Conservation (phyloP, 2,888 invertebrate species). For the Rosalia funebris region DNA sequence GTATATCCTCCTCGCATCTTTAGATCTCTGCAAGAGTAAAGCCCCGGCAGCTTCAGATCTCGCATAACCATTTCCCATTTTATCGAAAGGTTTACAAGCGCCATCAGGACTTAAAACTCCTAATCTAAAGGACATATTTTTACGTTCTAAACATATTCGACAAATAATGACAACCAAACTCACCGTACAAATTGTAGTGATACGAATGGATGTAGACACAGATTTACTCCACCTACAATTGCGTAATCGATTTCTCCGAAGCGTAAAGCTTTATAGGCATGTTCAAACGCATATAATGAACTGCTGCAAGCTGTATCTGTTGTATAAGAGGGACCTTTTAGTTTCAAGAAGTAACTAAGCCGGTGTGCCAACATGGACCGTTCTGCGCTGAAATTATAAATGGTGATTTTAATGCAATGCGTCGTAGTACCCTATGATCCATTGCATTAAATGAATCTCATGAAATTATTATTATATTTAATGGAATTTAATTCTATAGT, state of each 20-base stretch:
- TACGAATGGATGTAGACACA: slow-evolving; percentile 88
- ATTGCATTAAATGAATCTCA: neutral
- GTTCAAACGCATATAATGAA: slow-evolving; percentile 86
- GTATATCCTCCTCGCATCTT: slow-evolving; percentile 66
- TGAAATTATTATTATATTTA: no score
- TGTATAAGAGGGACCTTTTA: slow-evolving; percentile 88
- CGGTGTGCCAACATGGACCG: slow-evolving; percentile 92
- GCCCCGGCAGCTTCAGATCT: slow-evolving; percentile 83
- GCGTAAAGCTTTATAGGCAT: slow-evolving; percentile 79
- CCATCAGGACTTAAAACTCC: slow-evolving; percentile 87
- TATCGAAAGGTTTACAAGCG: slow-evolving; percentile 90
- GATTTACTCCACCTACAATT: slow-evolving; percentile 87
- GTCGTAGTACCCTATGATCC: no score
- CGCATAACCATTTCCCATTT: slow-evolving; percentile 82
- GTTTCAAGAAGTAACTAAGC: slow-evolving; percentile 87
- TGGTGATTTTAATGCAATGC: no score
- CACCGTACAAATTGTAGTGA: slow-evolving; percentile 87
- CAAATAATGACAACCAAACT: no score
- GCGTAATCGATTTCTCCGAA: slow-evolving; percentile 88
- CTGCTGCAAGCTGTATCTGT: slow-evolving; percentile 97
- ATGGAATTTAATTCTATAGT: no score
- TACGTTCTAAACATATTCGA: no score
- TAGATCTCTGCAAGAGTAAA: slow-evolving; percentile 76
- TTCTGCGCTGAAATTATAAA: slow-evolving; percentile 59
- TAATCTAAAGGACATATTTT: slow-evolving; percentile 67